phyloP scores from a whole-genome alignment of 1,140 invertebrate species.

The Leptonema lineaticorne region DNA sequence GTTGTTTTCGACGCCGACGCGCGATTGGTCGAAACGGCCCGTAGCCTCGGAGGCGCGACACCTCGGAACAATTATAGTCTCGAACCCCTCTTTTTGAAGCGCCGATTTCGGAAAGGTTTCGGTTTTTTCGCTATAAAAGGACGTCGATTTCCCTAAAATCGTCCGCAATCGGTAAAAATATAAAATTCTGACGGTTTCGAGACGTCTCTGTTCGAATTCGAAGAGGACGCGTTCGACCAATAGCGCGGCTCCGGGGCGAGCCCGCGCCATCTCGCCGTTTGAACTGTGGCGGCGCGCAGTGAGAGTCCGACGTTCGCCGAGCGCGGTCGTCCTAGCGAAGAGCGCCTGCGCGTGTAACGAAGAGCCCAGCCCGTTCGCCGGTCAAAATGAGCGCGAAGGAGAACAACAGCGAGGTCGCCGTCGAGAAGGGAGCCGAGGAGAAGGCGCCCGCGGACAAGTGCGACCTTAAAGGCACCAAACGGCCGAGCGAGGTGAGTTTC shows the following conservation, averaged over 20 bases:
- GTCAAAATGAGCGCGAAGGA: conserved; percentile 78
- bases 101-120: not conserved
- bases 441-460: conserved; percentile 71
- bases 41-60: conserved; percentile 29
- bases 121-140: not conserved
- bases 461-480: conserved; percentile 82
- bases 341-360: conserved; percentile 43
- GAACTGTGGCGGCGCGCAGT: conserved; percentile 62
- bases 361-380: conserved; percentile 48
- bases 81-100: conserved; percentile 40
- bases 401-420: conserved; percentile 78
- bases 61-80: conserved; percentile 35
- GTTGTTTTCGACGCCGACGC: not conserved
- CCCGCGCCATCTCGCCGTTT: conserved; percentile 81
- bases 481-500: conserved; percentile 73
- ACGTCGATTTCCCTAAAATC: not conserved
- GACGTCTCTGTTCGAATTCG: not conserved
- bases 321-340: conserved; percentile 65
- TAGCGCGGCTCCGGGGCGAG: conserved; percentile 62
- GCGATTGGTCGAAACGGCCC: conserved; percentile 10
- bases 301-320: conserved; percentile 46
- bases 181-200: not conserved
- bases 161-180: not conserved
- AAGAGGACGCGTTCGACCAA: conserved; percentile 52
- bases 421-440: conserved; percentile 79